phyloP scores from a whole-genome alignment of 64 coral and sea anemone species.

The Pachyseris speciosa region DNA sequence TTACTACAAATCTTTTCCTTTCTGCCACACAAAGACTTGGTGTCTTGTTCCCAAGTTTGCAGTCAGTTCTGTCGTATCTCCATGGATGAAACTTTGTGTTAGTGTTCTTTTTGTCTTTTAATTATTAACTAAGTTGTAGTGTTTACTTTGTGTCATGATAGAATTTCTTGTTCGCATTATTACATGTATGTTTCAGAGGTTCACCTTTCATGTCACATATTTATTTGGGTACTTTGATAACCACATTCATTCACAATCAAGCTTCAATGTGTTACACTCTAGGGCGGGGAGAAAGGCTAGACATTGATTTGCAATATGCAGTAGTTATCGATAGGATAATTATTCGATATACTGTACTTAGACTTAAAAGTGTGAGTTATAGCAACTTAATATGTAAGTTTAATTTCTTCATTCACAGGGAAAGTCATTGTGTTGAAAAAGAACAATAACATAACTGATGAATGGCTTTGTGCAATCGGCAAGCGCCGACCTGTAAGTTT shows the following conservation, averaged over 20 bases:
- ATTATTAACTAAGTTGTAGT: neutral
- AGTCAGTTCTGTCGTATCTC: slow-evolving; percentile 89
- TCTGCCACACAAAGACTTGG: slow-evolving; percentile 85
- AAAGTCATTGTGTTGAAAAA: slow-evolving; percentile 83
- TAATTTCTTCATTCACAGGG: slow-evolving; percentile 54
- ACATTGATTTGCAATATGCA: too few relatives aligned
- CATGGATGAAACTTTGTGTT: slow-evolving; percentile 96
- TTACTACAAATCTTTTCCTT: slow-evolving; percentile 81
- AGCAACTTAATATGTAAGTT: too few relatives aligned
- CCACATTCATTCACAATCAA: too few relatives aligned
- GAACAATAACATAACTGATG: slow-evolving; percentile 78
- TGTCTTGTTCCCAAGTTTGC: slow-evolving; percentile 83
- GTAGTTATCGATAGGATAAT: too few relatives aligned
- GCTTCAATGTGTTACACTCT: too few relatives aligned
- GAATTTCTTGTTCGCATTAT: too few relatives aligned
- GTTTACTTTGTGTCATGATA: too few relatives aligned
- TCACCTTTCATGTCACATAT: neutral
- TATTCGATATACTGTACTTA: too few relatives aligned
- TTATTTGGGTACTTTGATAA: too few relatives aligned
- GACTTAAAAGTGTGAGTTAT: too few relatives aligned
- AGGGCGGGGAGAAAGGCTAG: too few relatives aligned
- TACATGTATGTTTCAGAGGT: neutral
- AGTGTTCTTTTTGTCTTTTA: neutral
- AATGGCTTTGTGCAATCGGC: slow-evolving; percentile 84
- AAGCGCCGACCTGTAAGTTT: slow-evolving; percentile 73